phyloP scores from a whole-genome alignment of 1,140 invertebrate species.

The Araneus ventricosus region DNA sequence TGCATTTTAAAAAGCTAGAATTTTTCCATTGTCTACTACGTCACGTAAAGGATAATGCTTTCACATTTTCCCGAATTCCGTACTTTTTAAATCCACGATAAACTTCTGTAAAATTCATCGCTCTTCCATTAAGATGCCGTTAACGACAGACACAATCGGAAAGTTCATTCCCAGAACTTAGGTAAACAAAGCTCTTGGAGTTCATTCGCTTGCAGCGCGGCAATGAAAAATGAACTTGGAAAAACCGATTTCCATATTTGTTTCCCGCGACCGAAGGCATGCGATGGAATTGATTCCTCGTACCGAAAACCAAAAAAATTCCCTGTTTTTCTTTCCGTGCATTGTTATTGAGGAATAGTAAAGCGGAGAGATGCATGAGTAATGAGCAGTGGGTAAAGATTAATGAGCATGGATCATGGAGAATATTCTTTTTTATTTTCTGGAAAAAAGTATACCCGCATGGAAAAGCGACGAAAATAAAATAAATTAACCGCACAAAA shows the following conservation, averaged over 20 bases:
- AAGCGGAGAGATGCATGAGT: neutral
- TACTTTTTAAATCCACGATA: too few species aligned
- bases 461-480: neutral
- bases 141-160: neutral
- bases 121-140: neutral
- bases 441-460: neutral
- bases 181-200: neutral
- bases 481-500: neutral
- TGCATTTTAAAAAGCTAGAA: too few species aligned
- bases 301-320: too few species aligned
- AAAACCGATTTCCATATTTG: slow-evolving; percentile 20
- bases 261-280: neutral
- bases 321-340: too few species aligned
- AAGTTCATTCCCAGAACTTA: neutral
- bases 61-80: too few species aligned
- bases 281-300: too few species aligned
- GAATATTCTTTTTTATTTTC: neutral
- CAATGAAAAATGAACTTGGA: neutral
- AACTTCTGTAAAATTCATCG: too few species aligned
- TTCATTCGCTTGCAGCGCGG: neutral
- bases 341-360: neutral
- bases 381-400: neutral
- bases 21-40: too few species aligned
- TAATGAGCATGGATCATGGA: neutral
- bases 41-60: too few species aligned